Base-by-base conservation (phyloP, 23 tunicate species). In the Halocynthia roretzi region DNA sequence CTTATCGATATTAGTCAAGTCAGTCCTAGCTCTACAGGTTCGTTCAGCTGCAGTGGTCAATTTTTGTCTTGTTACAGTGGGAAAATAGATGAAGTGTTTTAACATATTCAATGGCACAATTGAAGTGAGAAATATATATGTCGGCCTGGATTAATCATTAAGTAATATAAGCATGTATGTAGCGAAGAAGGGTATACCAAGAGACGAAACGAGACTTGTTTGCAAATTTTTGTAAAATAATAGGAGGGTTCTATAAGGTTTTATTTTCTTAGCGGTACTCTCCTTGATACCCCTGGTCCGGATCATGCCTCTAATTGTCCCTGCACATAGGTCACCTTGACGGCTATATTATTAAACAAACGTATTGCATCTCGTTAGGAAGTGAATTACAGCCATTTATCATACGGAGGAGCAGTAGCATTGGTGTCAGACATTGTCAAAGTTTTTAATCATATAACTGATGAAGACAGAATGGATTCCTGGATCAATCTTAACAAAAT, bases 21-120 rank as follows among this genome's bases (percentile, higher is more conserved):
- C 93, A 7, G 83, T 87, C 51, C 78, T 71, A 56, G 93, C 93
- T 8, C 57, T 87, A 57, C 67, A 81, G 86, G 93, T 87, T 53
- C 20, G 57, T 23, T 18, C 2, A 31, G 44, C 44, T 31, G 44
- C 44, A 31, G 44, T 0, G 44, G 44, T 31, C 44, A 31, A 31
- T 31, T 31, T 31, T 31, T 31, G 4, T 31, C 44, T 31, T 31
- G 44, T 31, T 31, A 31, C 44, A 4, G 44, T 31, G 44, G 44
- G 44, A 31, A 31, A 31, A 31, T 31, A 31, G 44, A 31, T 31
- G 44, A 31, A 1, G 44, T 4, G 21, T 12, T 15, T n/a, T 1
- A 4, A 20, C 11, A 77, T 11, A 77, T 11, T 18, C 14, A 67
- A 19, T 17, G 19, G 11, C 62, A 14, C 14, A 14, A 7, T 7